These are phyloP conservation scores for Caenorhabditis wallacei DNA, from an alignment of 2,888 invertebrate genomes.

Conservation along the genomic window DNA sequence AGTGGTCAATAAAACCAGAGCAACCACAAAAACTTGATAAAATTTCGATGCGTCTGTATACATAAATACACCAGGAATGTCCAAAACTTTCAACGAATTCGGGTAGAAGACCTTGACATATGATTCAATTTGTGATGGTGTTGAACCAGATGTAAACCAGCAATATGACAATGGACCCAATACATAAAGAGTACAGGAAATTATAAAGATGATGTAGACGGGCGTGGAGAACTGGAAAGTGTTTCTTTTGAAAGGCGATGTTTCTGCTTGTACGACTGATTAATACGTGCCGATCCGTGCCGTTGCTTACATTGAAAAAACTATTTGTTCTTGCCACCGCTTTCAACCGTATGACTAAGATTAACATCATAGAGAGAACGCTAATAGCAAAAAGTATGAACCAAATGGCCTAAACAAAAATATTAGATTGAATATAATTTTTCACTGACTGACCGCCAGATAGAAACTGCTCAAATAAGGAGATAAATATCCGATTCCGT, in stretches of 20 bases:
- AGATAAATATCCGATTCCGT: conserved; percentile 32
- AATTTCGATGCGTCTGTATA: conserved; percentile 27
- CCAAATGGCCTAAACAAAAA: conserved; percentile 25
- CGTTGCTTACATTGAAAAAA: conserved; percentile 27
- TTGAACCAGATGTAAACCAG: conserved; percentile 25
- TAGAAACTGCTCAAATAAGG: conserved; percentile 1
- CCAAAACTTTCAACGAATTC: conserved; percentile 14
- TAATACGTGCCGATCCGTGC: too few relatives aligned
- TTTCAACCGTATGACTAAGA: conserved; percentile 13
- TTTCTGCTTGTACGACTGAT: too few relatives aligned
- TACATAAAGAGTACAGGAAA: neutral
- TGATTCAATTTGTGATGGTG: neutral
- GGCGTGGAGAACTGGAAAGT: conserved; percentile 21
- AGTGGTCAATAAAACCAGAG: neutral
- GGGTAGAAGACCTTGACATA: conserved; percentile 24
- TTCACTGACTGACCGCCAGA: conserved; percentile 21
- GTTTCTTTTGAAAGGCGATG: too few relatives aligned
- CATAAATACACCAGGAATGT: conserved; percentile 30
- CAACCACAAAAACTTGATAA: conserved; percentile 15
- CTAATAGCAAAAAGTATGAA: conserved; percentile 8
- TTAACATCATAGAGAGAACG: conserved; percentile 14
- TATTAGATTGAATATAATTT: neutral
- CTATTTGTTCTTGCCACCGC: conserved; percentile 1
- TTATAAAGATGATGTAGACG: conserved; percentile 1
- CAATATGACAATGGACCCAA: conserved; percentile 24